phyloP scores from a whole-genome alignment of 2,797 vertebrate species.

The Tadarida brasiliensis region DNA sequence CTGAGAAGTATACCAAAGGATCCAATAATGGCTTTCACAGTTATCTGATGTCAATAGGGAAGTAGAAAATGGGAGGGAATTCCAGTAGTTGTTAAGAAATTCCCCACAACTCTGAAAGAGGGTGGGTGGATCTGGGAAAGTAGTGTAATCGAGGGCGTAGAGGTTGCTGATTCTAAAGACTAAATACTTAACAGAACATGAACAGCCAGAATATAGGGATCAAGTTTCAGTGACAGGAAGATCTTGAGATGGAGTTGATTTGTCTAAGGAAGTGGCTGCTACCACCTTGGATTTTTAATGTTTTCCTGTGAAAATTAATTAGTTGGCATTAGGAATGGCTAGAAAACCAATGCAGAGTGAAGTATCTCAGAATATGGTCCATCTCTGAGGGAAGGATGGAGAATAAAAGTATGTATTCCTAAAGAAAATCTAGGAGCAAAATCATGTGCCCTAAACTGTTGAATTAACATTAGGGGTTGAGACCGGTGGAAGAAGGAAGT shows the following conservation, averaged over 20 bases:
- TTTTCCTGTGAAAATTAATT: conserved; percentile 15
- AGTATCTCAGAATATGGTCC: neutral
- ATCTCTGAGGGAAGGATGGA: neutral
- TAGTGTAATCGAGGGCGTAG: neutral
- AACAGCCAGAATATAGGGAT: neutral
- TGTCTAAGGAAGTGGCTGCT: conserved; percentile 37
- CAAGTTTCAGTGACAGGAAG: neutral
- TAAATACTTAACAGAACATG: conserved; percentile 17
- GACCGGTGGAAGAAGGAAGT: neutral
- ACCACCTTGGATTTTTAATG: conserved; percentile 21
- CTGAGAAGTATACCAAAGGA: conserved; percentile 7
- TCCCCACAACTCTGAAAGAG: neutral
- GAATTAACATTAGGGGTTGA: neutral
- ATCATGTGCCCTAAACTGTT: neutral
- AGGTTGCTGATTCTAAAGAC: conserved; percentile 45
- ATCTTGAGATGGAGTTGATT: neutral
- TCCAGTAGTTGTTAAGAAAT: conserved; percentile 55
- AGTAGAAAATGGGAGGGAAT: conserved; percentile 68
- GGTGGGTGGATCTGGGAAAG: neutral
- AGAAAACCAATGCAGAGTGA: neutral
- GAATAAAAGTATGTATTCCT: neutral
- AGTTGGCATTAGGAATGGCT: neutral
- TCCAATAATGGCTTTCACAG: neutral
- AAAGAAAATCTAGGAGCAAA: conserved; percentile 34
- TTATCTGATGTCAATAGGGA: conserved; percentile 61